phyloP scores from a whole-genome alignment of 2,113 vertebrate genomes.

The Brienomyrus brachyistius region DNA sequence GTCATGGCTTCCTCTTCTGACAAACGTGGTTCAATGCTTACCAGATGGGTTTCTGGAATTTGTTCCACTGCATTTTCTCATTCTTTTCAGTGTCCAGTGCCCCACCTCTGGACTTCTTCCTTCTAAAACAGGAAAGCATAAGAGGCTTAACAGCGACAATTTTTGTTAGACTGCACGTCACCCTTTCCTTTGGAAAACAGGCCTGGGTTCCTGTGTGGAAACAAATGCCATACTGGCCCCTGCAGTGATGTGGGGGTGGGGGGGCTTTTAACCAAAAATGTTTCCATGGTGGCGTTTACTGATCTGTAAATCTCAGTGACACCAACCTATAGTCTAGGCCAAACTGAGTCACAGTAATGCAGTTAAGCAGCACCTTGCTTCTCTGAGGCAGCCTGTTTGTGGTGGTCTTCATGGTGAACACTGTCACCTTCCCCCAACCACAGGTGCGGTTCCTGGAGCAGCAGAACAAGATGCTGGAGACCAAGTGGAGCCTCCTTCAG shows the following conservation, averaged over 20 bases:
- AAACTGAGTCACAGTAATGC: not conserved
- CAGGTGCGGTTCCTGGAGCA: constrained; percentile 94
- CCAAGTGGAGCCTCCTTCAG: constrained; percentile 89
- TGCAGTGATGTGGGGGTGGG: not conserved
- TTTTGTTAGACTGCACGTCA: constrained; percentile 49
- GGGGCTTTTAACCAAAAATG: not conserved
- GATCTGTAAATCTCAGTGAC: not conserved
- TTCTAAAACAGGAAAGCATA: constrained; percentile 26
- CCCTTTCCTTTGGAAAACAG: constrained; percentile 49
- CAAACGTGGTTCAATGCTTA: constrained; percentile 20
- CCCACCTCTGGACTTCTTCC: not conserved
- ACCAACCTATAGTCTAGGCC: too few relatives aligned
- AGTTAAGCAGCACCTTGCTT: not conserved
- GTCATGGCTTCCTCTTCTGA: not conserved
- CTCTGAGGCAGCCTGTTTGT: not conserved
- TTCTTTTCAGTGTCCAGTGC: not conserved
- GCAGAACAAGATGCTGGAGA: constrained; percentile 97
- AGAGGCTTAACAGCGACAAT: not conserved
- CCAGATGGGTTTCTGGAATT: not conserved
- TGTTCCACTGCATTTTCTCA: not conserved
- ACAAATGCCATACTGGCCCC: constrained; percentile 1
- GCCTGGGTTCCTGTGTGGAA: not conserved
- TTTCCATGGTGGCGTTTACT: not conserved
- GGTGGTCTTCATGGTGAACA: not conserved
- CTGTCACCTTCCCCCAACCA: constrained; percentile 4